These are phyloP conservation scores for Chromoteleia sp. DNA, from an alignment of 2,888 invertebrate species.

Conservation along the genomic window DNA sequence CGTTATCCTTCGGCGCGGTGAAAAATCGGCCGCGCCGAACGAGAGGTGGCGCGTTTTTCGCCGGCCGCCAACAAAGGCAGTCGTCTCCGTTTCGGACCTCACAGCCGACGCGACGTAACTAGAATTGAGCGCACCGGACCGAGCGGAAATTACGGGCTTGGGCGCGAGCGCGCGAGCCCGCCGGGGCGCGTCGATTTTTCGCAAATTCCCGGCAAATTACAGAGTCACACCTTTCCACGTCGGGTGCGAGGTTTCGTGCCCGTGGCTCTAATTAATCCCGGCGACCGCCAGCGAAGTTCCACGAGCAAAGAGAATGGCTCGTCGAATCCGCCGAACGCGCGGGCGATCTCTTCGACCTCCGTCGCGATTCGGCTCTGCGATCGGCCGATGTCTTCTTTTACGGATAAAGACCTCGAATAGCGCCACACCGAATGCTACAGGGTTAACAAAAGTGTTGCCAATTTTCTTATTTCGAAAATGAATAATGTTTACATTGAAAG, in stretches of 20 bases:
- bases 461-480: no score
- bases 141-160: conserved; percentile 74
- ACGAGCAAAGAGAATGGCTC: conserved; percentile 52
- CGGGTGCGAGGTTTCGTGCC: conserved; percentile 66
- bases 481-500: no score
- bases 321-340: conserved; percentile 51
- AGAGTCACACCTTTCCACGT: conserved; percentile 74
- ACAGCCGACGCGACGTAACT: conserved; percentile 72
- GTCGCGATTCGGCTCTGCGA: conserved; percentile 33
- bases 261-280: conserved; percentile 72
- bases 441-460: no score
- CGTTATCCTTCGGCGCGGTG: conserved; percentile 76
- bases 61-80: conserved; percentile 52
- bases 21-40: conserved; percentile 73
- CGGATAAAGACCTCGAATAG: not conserved
- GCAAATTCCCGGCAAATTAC: conserved; percentile 74
- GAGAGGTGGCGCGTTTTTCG: conserved; percentile 62
- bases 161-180: conserved; percentile 12
- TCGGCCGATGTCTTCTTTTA: conserved; percentile 38
- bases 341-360: conserved; percentile 54
- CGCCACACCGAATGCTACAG: no score
- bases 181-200: conserved; percentile 61
- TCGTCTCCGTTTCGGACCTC: conserved; percentile 68
- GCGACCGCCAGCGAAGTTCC: conserved; percentile 72
- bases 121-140: conserved; percentile 77